Conservation (phyloP, 2,113 vertebrate genomes). For the Pygathrix nemaeus region DNA sequence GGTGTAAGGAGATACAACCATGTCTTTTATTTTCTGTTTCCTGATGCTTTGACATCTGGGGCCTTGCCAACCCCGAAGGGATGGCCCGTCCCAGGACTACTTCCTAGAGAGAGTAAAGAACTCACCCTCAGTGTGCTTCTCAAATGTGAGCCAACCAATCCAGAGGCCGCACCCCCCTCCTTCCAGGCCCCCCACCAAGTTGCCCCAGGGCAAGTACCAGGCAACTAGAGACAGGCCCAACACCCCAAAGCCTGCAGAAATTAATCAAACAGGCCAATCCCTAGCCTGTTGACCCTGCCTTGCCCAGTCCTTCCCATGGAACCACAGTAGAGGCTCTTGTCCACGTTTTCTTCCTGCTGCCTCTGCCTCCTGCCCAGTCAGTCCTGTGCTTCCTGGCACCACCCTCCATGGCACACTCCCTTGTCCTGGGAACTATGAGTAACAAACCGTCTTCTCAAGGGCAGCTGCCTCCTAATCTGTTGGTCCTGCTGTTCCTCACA, state of each 20-base stretch:
- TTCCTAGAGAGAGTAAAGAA: neutral
- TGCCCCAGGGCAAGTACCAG: too few species aligned
- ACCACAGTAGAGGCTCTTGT: neutral
- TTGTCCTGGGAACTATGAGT: neutral
- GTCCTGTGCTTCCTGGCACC: neutral
- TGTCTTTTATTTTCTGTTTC: neutral
- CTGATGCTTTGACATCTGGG: neutral
- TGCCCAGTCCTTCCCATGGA: neutral
- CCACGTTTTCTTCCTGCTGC: neutral
- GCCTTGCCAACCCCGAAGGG: neutral
- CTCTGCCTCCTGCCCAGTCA: neutral
- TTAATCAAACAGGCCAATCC: neutral
- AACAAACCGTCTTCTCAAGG: neutral
- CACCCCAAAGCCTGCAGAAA: neutral
- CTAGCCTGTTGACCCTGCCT: neutral
- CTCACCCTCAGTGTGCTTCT: accelerated
- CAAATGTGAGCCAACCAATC: neutral
- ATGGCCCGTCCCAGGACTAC: neutral
- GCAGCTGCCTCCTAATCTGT: neutral
- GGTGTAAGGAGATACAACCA: neutral
- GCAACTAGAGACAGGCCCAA: neutral
- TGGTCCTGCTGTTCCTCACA: neutral
- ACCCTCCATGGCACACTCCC: neutral
- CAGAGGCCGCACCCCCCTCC: neutral
- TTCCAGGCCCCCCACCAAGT: neutral